Conservation (phyloP, 2,797 vertebrate species). For the Pangasius krempfi region DNA sequence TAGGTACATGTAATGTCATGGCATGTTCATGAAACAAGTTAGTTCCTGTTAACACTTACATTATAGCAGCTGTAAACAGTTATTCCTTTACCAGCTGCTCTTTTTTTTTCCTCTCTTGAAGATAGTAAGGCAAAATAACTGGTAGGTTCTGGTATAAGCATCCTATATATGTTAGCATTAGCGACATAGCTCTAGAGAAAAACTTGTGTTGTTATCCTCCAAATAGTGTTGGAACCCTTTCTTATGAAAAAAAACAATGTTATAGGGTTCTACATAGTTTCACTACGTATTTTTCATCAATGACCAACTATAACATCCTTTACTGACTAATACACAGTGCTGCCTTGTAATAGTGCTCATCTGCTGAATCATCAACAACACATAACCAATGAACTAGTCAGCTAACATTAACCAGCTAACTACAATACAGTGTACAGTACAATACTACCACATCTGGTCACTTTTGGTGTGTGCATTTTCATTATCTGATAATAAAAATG, state of each 20-base stretch:
- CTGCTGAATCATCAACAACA: background rate
- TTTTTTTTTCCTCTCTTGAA: background rate
- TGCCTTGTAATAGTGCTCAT: background rate
- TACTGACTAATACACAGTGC: background rate
- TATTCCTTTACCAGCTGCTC: background rate
- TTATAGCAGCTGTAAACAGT: background rate
- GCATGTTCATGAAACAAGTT: background rate
- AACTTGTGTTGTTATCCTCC: background rate
- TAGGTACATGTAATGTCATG: too few relatives aligned
- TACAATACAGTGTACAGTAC: too few relatives aligned
- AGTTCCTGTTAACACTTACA: background rate
- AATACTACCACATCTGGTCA: background rate
- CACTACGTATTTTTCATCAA: background rate
- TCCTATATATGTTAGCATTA: background rate
- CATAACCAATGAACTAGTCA: background rate
- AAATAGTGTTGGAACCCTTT: too few relatives aligned
- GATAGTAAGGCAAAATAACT: background rate
- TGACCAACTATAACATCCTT: background rate
- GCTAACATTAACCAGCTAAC: background rate
- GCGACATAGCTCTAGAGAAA: too few relatives aligned
- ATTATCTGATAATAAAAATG: background rate
- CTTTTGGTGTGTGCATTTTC: background rate
- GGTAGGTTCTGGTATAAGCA: background rate
- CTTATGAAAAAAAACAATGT: too few relatives aligned
- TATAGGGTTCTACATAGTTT: too few relatives aligned